phyloP scores from a whole-genome alignment of 1,140 invertebrate genomes.

The Centruroides sculpturatus region DNA sequence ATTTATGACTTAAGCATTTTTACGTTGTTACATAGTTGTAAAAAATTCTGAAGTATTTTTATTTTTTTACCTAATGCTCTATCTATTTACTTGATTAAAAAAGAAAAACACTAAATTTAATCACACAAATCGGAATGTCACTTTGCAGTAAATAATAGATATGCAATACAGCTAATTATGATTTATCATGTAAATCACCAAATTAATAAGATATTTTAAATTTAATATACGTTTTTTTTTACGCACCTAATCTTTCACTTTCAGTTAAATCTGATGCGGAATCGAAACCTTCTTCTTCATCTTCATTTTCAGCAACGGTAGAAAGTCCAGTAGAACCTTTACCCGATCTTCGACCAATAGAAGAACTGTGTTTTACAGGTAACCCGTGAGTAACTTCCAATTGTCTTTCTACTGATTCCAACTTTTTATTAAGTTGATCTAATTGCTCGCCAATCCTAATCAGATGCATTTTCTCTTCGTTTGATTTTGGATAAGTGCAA shows the following conservation, averaged over 20 bases:
- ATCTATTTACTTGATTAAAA: too few species aligned
- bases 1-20: too few species aligned
- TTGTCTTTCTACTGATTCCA: slow-evolving; percentile 9
- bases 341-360: slow-evolving; percentile 1
- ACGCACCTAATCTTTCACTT: slow-evolving; percentile 9
- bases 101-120: too few species aligned
- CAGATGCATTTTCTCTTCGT: slow-evolving; percentile 71
- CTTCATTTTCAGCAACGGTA: slow-evolving; percentile 11
- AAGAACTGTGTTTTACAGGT: background rate
- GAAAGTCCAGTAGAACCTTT: slow-evolving; percentile 5
- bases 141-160: too few species aligned
- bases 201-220: background rate
- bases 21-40: too few species aligned
- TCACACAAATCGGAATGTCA: too few species aligned
- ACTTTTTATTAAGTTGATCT: slow-evolving; percentile 51
- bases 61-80: too few species aligned
- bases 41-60: too few species aligned
- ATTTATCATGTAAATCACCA: too few species aligned
- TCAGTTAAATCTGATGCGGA: slow-evolving; percentile 8
- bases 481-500: slow-evolving; percentile 74
- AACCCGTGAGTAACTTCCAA: slow-evolving; percentile 4
- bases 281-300: slow-evolving; percentile 13
- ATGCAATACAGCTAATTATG: too few species aligned
- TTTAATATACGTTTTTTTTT: background rate
- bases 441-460: slow-evolving; percentile 72